These are phyloP conservation scores for Cinara cedri DNA, from an alignment of 2,888 invertebrate species.

Conservation along the genomic window DNA sequence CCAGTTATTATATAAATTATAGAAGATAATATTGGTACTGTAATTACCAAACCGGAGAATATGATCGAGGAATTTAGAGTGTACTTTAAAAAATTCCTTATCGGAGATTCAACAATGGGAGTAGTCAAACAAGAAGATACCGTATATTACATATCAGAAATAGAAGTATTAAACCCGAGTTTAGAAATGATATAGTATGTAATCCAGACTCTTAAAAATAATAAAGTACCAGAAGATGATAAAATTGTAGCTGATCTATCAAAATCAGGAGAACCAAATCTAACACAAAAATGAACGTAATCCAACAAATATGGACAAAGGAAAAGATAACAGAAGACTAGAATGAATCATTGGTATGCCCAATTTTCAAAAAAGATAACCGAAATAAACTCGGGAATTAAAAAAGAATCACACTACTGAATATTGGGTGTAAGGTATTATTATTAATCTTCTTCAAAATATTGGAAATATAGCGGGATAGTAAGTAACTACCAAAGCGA, in stretches of 20 bases:
- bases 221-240: slow-evolving; percentile 16
- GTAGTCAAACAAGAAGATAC: slow-evolving; percentile 4
- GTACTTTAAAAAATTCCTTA: slow-evolving; percentile 13
- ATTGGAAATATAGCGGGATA: slow-evolving; percentile 11
- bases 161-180: not conserved
- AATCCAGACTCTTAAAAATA: slow-evolving; percentile 23
- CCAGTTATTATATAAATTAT: not conserved
- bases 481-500: slow-evolving; percentile 13
- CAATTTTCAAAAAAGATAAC: too few relatives aligned
- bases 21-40: slow-evolving; percentile 5
- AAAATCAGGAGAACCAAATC: not conserved
- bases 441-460: slow-evolving; percentile 14
- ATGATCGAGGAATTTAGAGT: slow-evolving; percentile 5
- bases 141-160: slow-evolving; percentile 6
- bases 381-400: not conserved
- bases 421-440: slow-evolving; percentile 31
- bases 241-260: slow-evolving; percentile 8
- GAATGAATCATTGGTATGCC: too few relatives aligned
- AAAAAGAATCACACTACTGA: not conserved
- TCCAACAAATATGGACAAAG: slow-evolving; percentile 27
- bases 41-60: slow-evolving; percentile 17
- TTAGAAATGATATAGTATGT: too few relatives aligned
- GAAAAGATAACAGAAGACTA: slow-evolving; percentile 47
- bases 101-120: slow-evolving; percentile 3
- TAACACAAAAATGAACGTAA: not conserved